Evolutionary conservation across 2,888 invertebrate species (phyloP).

Genomic region (Conistra vaccinii): DNA sequence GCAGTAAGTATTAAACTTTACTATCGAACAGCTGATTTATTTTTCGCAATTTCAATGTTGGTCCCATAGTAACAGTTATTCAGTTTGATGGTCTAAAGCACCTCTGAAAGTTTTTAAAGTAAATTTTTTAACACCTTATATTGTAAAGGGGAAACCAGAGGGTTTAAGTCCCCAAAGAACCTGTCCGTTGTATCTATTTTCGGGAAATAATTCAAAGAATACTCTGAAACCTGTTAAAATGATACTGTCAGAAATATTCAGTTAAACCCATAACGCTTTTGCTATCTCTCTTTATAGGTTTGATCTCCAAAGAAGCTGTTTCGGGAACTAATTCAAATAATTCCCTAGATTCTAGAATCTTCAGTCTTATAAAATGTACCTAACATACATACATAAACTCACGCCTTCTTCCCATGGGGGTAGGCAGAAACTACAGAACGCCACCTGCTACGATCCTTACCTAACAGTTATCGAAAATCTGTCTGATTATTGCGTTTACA

Average conservation of each 20-base stretch:
- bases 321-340: background rate
- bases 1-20: too few relatives aligned
- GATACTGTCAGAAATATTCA: background rate
- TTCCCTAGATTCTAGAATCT: background rate
- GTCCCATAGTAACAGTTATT: too few relatives aligned
- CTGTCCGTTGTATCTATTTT: background rate
- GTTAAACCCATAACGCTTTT: background rate
- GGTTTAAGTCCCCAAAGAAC: background rate
- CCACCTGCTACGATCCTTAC: too few relatives aligned
- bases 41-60: too few relatives aligned
- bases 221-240: background rate
- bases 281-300: background rate
- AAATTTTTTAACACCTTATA: too few relatives aligned
- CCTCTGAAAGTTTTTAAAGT: too few relatives aligned
- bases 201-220: background rate
- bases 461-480: background rate
- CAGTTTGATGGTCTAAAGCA: too few relatives aligned
- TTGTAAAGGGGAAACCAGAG: slow-evolving; percentile 4
- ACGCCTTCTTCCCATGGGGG: too few relatives aligned
- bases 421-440: too few relatives aligned
- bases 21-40: too few relatives aligned
- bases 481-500: background rate
- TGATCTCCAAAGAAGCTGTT: background rate
- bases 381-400: too few relatives aligned
- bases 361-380: too few relatives aligned